Evolutionary conservation across 2,797 vertebrate genomes (phyloP).

Genomic region (Hapalemur alaotrensis): DNA sequence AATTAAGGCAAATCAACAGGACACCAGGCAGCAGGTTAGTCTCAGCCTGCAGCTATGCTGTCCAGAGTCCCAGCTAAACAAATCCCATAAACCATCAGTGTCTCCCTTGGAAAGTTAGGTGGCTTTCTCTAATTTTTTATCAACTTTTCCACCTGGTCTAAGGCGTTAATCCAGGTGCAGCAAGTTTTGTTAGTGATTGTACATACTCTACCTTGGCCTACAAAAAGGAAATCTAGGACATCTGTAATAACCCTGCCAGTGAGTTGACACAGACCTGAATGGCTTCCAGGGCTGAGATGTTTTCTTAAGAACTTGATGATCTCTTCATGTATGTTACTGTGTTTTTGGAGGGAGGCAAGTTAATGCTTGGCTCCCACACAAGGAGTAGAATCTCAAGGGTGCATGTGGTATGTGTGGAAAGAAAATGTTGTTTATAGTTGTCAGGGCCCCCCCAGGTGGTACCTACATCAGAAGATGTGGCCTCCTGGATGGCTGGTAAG

Average conservation of each 20-base stretch:
- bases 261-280: not conserved
- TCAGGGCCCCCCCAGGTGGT: no score
- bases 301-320: not conserved
- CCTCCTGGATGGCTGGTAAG: not conserved
- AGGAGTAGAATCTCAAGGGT: not conserved
- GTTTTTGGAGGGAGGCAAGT: not conserved
- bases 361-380: not conserved
- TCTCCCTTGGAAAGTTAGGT: not conserved
- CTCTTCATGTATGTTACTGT: not conserved
- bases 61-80: not conserved
- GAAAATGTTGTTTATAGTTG: not conserved
- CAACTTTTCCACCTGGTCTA: not conserved
- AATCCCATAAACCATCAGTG: not conserved
- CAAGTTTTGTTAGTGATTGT: not conserved
- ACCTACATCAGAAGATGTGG: not conserved
- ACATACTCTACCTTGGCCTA: not conserved
- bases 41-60: not conserved
- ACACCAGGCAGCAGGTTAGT: not conserved
- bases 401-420: not conserved
- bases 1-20: not conserved
- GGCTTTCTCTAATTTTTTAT: not conserved
- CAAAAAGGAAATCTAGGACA: not conserved
- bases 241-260: not conserved
- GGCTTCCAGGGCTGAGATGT: not conserved
- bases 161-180: not conserved